phyloP scores from a whole-genome alignment of 2,888 invertebrate species.

The Athalia cordata region DNA sequence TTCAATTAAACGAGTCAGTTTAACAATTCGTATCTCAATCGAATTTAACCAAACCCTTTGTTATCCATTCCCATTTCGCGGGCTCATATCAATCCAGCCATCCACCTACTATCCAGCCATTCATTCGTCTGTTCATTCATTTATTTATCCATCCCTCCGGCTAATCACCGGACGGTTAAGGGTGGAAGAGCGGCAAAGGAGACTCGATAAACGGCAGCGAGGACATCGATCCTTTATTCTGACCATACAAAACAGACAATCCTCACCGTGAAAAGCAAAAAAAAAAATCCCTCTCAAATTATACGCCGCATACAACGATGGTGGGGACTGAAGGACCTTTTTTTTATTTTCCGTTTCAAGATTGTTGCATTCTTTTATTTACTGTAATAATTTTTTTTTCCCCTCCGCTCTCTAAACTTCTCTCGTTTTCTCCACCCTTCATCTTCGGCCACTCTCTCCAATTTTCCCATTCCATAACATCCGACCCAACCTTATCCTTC shows the following conservation, averaged over 20 bases:
- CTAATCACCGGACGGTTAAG: too few species aligned
- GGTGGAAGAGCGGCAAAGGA: too few species aligned
- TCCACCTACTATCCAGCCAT: too few species aligned
- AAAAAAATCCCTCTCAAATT: too few species aligned
- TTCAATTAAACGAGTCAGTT: slow-evolving; percentile 29
- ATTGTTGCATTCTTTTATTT: not conserved
- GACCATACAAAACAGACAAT: too few species aligned
- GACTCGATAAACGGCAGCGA: too few species aligned
- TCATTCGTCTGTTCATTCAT: too few species aligned
- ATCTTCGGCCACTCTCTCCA: slow-evolving; percentile 16
- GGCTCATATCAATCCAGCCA: too few species aligned
- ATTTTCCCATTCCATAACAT: slow-evolving; percentile 16
- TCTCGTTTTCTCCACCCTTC: not conserved
- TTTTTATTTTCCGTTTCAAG: not conserved
- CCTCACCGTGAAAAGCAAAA: too few species aligned
- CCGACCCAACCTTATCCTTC: not conserved
- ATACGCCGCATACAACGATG: too few species aligned
- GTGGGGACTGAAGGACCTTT: not conserved
- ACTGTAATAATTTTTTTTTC: not conserved
- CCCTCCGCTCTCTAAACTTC: not conserved
- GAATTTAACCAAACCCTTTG: not conserved
- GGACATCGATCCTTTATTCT: too few species aligned
- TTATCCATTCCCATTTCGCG: not conserved
- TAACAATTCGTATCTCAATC: slow-evolving; percentile 18
- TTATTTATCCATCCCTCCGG: too few species aligned